These are phyloP conservation scores for Brachionus rotundiformis DNA, from an alignment of 1,140 invertebrate species.

Conservation along the genomic window DNA sequence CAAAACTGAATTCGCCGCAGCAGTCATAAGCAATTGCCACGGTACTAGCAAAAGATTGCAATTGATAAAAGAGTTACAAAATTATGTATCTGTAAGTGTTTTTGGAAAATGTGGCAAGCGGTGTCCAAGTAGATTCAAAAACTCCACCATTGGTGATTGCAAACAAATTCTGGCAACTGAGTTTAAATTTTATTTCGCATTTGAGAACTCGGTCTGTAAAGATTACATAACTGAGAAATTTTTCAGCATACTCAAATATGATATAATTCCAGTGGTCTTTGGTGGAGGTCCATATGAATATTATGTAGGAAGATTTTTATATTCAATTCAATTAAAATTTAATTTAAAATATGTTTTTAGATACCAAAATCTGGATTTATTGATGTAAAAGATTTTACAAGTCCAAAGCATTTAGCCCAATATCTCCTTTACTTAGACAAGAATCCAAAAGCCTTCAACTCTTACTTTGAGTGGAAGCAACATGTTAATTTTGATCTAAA, in stretches of 20 bases:
- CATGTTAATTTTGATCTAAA: neutral
- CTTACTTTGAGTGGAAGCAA: constrained; percentile 45
- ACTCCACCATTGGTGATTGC: neutral
- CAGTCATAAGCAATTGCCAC: constrained; percentile 14
- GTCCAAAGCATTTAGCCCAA: constrained; percentile 53
- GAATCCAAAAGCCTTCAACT: constrained; percentile 8
- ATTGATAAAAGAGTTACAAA: constrained; percentile 34
- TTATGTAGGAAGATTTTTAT: constrained; percentile 8
- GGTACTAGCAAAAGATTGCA: constrained; percentile 29
- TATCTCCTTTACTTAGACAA: constrained; percentile 53
- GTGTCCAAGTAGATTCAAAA: constrained; percentile 4
- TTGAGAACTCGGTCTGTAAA: constrained; percentile 53
- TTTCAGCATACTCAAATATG: constrained; percentile 32
- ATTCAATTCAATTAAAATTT: neutral
- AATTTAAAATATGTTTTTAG: no score
- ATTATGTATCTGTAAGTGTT: constrained; percentile 7
- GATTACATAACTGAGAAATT: constrained; percentile 54
- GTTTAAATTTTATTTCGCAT: constrained; percentile 53
- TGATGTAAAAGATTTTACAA: constrained; percentile 52
- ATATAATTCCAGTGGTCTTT: constrained; percentile 53
- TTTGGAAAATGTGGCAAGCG: constrained; percentile 45
- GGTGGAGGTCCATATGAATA: constrained; percentile 37
- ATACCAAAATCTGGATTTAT: constrained; percentile 49
- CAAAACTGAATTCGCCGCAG: constrained; percentile 30
- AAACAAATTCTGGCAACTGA: neutral